Evolutionary conservation across 2,113 vertebrate species (phyloP).

Genomic region (Vanacampus margaritifer): DNA sequence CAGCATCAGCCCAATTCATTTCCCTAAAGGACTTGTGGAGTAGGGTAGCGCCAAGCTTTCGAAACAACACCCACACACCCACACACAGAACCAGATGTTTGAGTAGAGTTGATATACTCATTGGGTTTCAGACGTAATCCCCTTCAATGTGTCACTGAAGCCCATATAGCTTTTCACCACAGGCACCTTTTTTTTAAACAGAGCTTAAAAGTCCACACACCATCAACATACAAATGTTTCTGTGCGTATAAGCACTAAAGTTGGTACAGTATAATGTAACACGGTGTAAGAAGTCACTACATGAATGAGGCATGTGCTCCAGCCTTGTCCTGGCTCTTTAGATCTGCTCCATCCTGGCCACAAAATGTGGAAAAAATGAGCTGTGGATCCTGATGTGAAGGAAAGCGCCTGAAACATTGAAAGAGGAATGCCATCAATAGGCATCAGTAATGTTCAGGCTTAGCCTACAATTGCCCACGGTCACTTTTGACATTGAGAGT

Average conservation of each 20-base stretch:
- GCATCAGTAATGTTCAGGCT: constrained; percentile 48
- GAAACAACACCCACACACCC: not conserved
- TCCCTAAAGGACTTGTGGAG: constrained; percentile 3
- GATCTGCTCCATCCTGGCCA: constrained; percentile 47
- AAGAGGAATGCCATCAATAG: constrained; percentile 51
- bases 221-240: not conserved
- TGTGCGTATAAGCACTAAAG: not conserved
- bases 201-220: not conserved
- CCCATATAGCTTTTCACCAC: not conserved
- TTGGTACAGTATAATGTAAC: not conserved
- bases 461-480: constrained; percentile 41
- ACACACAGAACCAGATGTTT: not conserved
- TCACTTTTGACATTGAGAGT: constrained; percentile 4
- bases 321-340: constrained; percentile 30
- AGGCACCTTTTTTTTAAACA: not conserved
- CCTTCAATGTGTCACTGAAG: not conserved
- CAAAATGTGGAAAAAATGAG: constrained; percentile 63
- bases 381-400: constrained; percentile 52
- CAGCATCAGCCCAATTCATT: not conserved
- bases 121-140: not conserved
- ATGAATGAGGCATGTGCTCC: not conserved
- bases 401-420: constrained; percentile 51
- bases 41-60: not conserved
- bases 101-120: not conserved
- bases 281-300: not conserved